These are phyloP conservation scores for Propsilocerus akamusi DNA, from an alignment of 1,140 invertebrate species.

Conservation along the genomic window DNA sequence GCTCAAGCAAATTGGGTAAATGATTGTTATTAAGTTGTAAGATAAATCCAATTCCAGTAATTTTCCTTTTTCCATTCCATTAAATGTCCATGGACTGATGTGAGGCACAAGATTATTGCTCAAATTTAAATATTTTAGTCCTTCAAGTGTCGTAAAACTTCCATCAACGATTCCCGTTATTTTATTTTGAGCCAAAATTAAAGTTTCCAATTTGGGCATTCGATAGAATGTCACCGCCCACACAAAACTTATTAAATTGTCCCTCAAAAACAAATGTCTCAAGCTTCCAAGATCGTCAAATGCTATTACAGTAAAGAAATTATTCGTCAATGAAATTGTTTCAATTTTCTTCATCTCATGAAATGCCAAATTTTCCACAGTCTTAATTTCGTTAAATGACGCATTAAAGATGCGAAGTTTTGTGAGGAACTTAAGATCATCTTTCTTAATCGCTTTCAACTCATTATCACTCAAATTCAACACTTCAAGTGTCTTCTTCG, in stretches of 20 bases:
- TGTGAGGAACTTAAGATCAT: background rate
- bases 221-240: background rate
- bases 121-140: background rate
- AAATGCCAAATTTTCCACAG: background rate
- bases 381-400: background rate
- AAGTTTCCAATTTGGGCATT: background rate
- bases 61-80: background rate
- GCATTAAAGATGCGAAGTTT: background rate
- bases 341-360: background rate
- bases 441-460: background rate
- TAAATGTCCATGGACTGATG: background rate
- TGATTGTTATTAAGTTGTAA: background rate
- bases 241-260: background rate
- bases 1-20: background rate
- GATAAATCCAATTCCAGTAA: background rate
- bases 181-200: background rate
- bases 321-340: background rate
- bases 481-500: background rate
- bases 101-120: background rate
- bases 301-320: background rate
- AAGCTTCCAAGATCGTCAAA: background rate
- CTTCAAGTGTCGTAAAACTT: background rate
- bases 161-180: background rate
- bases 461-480: background rate
- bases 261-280: background rate